Conservation (phyloP, 2,888 invertebrate species). For the Philonicus albiceps region DNA sequence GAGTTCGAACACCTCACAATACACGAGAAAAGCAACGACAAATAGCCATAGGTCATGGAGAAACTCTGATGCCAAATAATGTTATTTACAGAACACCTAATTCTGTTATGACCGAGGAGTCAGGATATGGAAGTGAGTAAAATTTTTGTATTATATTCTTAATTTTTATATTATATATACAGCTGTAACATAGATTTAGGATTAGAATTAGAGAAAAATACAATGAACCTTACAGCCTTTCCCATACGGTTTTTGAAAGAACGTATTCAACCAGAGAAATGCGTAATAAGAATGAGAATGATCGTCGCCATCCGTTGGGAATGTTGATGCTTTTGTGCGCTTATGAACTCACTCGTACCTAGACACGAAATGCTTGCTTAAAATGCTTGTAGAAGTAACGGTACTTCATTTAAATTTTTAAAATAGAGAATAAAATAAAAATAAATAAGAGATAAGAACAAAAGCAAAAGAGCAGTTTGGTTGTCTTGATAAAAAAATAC, state of each 20-base stretch:
- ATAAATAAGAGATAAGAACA: no score
- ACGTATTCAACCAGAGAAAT: not conserved
- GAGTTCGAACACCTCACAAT: constrained; percentile 85
- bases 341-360: no score
- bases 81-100: constrained; percentile 70
- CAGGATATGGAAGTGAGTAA: constrained; percentile 62
- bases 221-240: not conserved
- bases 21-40: constrained; percentile 87
- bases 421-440: no score
- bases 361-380: no score
- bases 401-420: no score
- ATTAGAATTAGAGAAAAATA: not conserved
- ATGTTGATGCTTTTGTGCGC: not conserved
- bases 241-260: not conserved
- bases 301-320: not conserved
- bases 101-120: constrained; percentile 61
- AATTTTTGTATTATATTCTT: not conserved
- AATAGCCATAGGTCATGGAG: constrained; percentile 84
- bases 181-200: not conserved
- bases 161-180: not conserved
- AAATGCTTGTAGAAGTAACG: no score
- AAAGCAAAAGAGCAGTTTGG: no score
- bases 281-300: not conserved
- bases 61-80: constrained; percentile 80
- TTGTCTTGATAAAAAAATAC: no score